Base-by-base conservation (phyloP, 2,888 invertebrate genomes). In the Standfussiana lucernea region DNA sequence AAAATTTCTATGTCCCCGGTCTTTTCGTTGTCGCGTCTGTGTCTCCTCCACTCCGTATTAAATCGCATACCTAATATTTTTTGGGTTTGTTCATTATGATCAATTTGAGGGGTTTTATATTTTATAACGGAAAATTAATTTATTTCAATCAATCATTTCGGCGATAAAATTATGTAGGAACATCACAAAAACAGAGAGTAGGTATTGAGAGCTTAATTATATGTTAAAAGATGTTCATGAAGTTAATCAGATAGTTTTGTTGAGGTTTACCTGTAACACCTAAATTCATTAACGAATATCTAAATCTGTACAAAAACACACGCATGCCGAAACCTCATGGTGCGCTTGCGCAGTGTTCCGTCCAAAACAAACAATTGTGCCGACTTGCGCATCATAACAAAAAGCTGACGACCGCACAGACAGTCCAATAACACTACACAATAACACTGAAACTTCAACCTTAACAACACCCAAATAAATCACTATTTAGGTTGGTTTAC, bases 361-460 rank as follows among this genome's bases (percentile, higher is more conserved):
- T 88, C 89, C 90, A 90, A 90, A 90, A 90, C 88, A 91, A 91
- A 90, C 86, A 88, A 82, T 76, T 76, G 82, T 70, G 79, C 80
- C 72, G 78, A 75, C 80, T 79, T 84, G 83, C 88, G 89, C 90
- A 89, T 89, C 89, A 90, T 89, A 91, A 90, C 91, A 91, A 89
- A 88, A 82, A 89, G 66, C 76, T 74, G 37, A 83, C 71, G 77
- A 84, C 83, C 83, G 76, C 82, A 80, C 80, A 79, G 80, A 88
- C 88, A 82, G 74, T 84, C 80, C 83, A 83, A 88, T 86, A 84
- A 89, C 84, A 88, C 88, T 56, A 75, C 79, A 76, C 82, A 76
- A 56, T 70, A 64, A 40, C 88, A 88, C 84, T 83, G 75, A 53
- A 86, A 87, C 82, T 68, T 82, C 80, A 84, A 88, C 88, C 87